Evolutionary conservation across 1,140 invertebrate species (phyloP).

Genomic region (Octopus sinensis): DNA sequence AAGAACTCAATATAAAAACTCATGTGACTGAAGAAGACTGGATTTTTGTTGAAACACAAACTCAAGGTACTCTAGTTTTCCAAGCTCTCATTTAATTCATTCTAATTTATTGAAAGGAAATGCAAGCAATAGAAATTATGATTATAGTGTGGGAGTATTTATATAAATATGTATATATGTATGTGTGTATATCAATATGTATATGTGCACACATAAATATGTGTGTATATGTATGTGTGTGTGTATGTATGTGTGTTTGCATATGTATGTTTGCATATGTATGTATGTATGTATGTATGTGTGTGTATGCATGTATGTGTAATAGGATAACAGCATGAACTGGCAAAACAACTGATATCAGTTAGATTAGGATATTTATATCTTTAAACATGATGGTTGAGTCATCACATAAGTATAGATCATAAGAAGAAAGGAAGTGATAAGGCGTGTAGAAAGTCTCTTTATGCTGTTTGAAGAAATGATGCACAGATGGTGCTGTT

Average conservation of each 20-base stretch:
- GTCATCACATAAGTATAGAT: background rate
- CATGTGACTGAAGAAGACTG: background rate
- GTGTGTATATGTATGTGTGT: slow-evolving; percentile 5
- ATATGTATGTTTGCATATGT: slow-evolving; percentile 9
- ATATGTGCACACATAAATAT: background rate
- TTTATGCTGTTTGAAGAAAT: background rate
- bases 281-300: slow-evolving; percentile 9
- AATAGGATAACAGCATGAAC: background rate
- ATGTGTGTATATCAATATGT: slow-evolving; percentile 10
- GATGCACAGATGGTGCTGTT: background rate
- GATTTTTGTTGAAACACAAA: background rate
- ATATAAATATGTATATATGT: slow-evolving; percentile 4
- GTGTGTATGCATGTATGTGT: slow-evolving; percentile 14
- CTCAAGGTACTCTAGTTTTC: background rate
- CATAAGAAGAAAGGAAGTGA: background rate
- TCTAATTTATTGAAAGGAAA: background rate
- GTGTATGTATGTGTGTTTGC: slow-evolving; percentile 3
- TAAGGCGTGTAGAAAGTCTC: background rate
- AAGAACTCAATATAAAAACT: background rate
- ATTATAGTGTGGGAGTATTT: background rate
- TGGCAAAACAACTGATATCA: background rate
- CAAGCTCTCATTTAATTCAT: background rate
- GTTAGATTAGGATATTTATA: background rate
- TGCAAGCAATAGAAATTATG: background rate
- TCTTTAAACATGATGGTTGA: background rate